Evolutionary conservation across 2,113 vertebrate species (phyloP).

Genomic region (Lanius ludovicianus): DNA sequence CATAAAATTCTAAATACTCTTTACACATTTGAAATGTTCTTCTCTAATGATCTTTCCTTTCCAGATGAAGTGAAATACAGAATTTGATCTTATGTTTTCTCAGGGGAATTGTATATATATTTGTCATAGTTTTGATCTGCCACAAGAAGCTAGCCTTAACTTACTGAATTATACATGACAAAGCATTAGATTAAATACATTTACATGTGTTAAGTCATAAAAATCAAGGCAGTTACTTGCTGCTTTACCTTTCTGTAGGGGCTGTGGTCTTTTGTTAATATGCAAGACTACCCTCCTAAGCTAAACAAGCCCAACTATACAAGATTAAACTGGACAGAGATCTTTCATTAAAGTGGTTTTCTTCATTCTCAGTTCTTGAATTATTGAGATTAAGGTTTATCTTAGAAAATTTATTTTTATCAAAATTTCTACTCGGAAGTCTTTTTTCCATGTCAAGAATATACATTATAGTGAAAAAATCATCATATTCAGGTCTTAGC

Average conservation of each 20-base stretch:
- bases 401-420: background rate
- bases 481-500: background rate
- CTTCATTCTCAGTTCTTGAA: background rate
- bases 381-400: background rate
- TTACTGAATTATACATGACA: slow-evolving; percentile 54
- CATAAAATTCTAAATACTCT: background rate
- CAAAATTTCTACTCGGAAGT: background rate
- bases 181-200: slow-evolving; percentile 41
- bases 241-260: background rate
- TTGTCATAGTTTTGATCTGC: slow-evolving; percentile 53
- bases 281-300: background rate
- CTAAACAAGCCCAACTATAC: background rate
- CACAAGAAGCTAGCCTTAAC: slow-evolving; percentile 34
- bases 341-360: background rate
- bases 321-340: background rate
- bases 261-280: background rate
- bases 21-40: background rate
- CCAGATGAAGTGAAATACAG: background rate
- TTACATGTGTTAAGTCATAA: slow-evolving; percentile 26
- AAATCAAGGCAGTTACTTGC: background rate
- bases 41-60: background rate
- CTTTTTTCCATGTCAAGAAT: background rate
- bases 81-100: slow-evolving; percentile 17
- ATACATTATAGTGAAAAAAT: background rate
- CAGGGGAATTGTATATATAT: slow-evolving; percentile 21